Base-by-base conservation (phyloP, 1,140 invertebrate species). In the Dreissena rostriformis region DNA sequence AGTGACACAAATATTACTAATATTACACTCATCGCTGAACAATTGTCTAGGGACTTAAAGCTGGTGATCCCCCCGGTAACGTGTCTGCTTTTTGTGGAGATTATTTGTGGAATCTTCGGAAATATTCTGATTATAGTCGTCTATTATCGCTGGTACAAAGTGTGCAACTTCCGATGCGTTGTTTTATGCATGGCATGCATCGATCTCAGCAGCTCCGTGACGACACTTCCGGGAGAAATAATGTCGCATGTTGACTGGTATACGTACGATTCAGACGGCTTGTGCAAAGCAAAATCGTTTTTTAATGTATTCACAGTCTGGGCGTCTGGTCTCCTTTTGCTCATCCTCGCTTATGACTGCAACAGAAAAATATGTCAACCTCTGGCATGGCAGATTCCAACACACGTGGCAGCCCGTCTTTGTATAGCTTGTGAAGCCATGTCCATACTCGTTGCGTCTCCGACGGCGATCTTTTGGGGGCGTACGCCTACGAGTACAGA, bases 201-300 rank as follows among this genome's bases (percentile, higher is more conserved):
- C 22, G 88, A 89, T 61, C 70, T 89, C 1, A 61, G 85, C 24
- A 88, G 85, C 74, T 88, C 85, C 70, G 73, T 61, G 22, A 79
- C 87, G 1, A 82, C 85, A n/a, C 87, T 89, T n/a, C 88, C 88
- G 19, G 87, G 84, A 17, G 88, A 89, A 65, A 84, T 88, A 17
- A 53, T 87, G 1, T 86, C 86, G 73, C 86, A 88, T 71, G 63
- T 77, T 8, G 80, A 83, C 81, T 88, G 87, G 83, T 89, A 88
- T 79, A 89, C 82, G 0, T 88, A 88, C 74, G 81, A 84, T 2
- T 39, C 28, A 7, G 61, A 67, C 12, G 28, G 53, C 39, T 39
- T 86, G 24, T 89, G 88, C 63, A 86, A 88, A 68, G 28, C 86
- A 14, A 53, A 85, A 15, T 57, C 82, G 10, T 82, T 63, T 24